Conservation (phyloP, 1,140 invertebrate species). For the Kradibia gibbosae region DNA sequence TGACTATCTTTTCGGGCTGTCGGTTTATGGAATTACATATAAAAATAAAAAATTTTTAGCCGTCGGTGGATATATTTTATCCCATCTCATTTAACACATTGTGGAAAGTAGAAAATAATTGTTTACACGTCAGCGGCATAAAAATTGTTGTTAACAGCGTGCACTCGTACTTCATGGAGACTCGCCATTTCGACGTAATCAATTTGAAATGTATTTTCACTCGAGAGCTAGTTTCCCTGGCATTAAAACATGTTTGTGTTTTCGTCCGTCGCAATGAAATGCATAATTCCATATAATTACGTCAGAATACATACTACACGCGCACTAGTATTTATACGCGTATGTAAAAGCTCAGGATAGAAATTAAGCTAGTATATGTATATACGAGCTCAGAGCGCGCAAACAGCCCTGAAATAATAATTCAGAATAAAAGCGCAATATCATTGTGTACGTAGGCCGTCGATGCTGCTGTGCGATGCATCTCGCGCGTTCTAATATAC, state of each 20-base stretch:
- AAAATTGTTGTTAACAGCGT: slow-evolving; percentile 3
- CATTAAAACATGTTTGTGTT: slow-evolving; percentile 11
- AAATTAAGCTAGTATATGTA: neutral
- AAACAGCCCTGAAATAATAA: slow-evolving; percentile 30
- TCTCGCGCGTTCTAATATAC: neutral
- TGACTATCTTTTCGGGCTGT: too few species aligned
- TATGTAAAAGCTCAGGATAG: neutral
- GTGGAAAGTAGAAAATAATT: slow-evolving; percentile 8
- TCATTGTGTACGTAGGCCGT: slow-evolving; percentile 22
- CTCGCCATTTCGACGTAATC: slow-evolving; percentile 7
- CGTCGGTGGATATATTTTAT: neutral
- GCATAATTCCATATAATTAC: slow-evolving; percentile 24
- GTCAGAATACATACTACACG: slow-evolving; percentile 10
- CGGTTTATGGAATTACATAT: neutral
- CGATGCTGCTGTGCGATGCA: neutral
- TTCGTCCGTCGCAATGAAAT: neutral
- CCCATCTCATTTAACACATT: neutral
- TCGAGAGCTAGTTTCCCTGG: neutral
- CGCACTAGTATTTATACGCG: too few species aligned
- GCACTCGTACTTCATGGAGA: neutral
- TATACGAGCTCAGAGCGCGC: neutral
- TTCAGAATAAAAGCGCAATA: slow-evolving; percentile 14
- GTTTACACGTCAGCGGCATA: neutral
- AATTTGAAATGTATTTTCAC: neutral
- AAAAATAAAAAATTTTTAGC: neutral